Conservation (phyloP, 2,797 vertebrate genomes). For the Poeciliopsis turneri region DNA sequence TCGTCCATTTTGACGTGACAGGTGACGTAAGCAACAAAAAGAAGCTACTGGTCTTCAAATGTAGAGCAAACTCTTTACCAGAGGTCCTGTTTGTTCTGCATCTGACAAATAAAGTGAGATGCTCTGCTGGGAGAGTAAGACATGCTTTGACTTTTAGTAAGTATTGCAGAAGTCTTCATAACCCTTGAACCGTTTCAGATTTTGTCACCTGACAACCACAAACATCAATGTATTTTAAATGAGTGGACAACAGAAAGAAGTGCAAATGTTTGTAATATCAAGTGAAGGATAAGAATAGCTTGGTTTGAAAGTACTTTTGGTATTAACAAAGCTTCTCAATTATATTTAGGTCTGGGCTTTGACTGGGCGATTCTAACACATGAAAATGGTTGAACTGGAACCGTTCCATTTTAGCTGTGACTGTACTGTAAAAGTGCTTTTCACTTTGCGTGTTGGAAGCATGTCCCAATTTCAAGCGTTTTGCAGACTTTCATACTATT, state of each 20-base stretch:
- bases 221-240: not conserved
- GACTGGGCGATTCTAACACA: not conserved
- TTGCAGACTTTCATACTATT: not conserved
- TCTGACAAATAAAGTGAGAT: not conserved
- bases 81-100: not conserved
- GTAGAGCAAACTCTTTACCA: slow-evolving; percentile 2
- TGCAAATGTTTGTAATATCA: not conserved
- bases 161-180: not conserved
- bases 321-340: not conserved
- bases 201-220: not conserved
- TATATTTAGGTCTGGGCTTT: not conserved
- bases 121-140: not conserved
- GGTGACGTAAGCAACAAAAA: slow-evolving; percentile 23
- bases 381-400: not conserved
- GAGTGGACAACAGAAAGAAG: not conserved
- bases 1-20: slow-evolving; percentile 40
- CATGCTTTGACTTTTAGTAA: not conserved
- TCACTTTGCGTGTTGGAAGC: no score
- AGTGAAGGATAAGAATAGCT: not conserved
- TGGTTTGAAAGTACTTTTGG: not conserved
- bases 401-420: not conserved
- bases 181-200: not conserved
- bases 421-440: not conserved
- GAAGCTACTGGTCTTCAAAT: slow-evolving; percentile 17
- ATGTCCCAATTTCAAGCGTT: not conserved